Base-by-base conservation (phyloP, 2,888 invertebrate species). In the Pristionchus exspectatus region DNA sequence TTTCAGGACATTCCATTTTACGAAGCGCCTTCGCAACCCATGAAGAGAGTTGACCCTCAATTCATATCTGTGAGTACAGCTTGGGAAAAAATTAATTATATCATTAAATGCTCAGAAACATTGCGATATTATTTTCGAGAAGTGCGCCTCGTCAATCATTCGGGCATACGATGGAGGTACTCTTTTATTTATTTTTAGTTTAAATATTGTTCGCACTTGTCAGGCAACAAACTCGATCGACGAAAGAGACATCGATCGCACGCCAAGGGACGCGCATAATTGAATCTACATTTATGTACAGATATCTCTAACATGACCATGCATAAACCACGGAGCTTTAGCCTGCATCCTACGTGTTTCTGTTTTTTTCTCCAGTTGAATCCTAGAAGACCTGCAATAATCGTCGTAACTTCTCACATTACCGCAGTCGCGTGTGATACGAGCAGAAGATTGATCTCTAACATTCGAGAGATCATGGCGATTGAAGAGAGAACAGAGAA, bases 331-430 rank as follows among this genome's bases (percentile, higher is more conserved):
- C 0, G 14, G 21, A 69, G 69, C 69, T 69, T 69, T 69, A 69
- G 10, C 24, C 24, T 59, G 59, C 2, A 63, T n/a, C 63, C 12
- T 54, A 54, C 18, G 56, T 21, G 56, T 56, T 21, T 24, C 63
- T 63, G 63, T 24, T n/a, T 63, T n/a, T 63, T n/a, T 63, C n/a
- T n/a, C 44, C 44, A n/a, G 38, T 38, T 50, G 44, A 63, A 63
- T 10, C 10, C 24, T n/a, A 24, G 21, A 10, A 63, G 33, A 72
- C 3, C 1, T 24, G 74, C 44, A 77, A 44, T 24, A 38, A 21
- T 21, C 12, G 44, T 77, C 74, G 74, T 77, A 77, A 77, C 74
- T 77, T 77, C 74, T 77, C 74, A 77, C 74, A 77, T 77, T 77
- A 77, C 74, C 74, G 38, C 21, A 0, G 74, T 77, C 74, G 74